A percentile compares a stretch with the other conserved stretches of the same genome.
These are phyloP conservation scores for Drosophila bocki DNA, from an alignment of 1,140 invertebrate genomes.

Conservation along the genomic window DNA sequence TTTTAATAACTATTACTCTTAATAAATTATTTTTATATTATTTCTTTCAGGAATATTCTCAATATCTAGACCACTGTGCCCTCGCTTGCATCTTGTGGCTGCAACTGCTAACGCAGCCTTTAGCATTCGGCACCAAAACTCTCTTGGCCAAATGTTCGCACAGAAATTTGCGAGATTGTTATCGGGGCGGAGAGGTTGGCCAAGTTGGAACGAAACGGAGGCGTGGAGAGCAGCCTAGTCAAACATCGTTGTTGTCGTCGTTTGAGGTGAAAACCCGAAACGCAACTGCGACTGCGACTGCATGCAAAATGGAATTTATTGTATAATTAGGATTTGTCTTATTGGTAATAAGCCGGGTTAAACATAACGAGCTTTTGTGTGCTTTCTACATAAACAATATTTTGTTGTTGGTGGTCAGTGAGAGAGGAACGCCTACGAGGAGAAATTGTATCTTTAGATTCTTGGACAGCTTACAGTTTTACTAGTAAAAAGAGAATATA, in stretches of 20 bases:
- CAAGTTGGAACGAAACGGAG: conserved; percentile 60
- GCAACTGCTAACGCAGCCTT: conserved; percentile 28
- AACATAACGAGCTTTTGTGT: conserved; percentile 50
- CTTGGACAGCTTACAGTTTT: neutral
- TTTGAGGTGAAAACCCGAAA: conserved; percentile 72
- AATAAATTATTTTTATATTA: neutral
- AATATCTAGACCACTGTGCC: conserved; percentile 2
- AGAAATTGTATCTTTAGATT: neutral
- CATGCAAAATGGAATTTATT: conserved; percentile 84
- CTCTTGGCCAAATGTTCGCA: conserved; percentile 52
- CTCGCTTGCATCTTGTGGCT: conserved; percentile 8
- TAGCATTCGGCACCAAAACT: conserved; percentile 36
- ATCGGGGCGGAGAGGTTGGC: conserved; percentile 53
- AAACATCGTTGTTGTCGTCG: conserved; percentile 57
- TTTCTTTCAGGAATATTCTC: neutral
- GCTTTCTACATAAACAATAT: conserved; percentile 34
- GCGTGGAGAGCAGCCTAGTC: conserved; percentile 63
- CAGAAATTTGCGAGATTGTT: conserved; percentile 79
- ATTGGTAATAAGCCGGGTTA: conserved; percentile 81
- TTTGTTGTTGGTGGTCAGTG: conserved; percentile 28
- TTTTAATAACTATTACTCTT: too few species aligned
- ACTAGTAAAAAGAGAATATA: neutral
- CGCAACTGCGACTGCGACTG: conserved; percentile 56
- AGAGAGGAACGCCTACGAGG: conserved; percentile 15
- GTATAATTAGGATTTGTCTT: conserved; percentile 85